Percentiles rank a stretch among this genome's conserved stretches.
Evolutionary conservation across 1,140 invertebrate species (phyloP).

Genomic region (Macrostomum lignano): DNA sequence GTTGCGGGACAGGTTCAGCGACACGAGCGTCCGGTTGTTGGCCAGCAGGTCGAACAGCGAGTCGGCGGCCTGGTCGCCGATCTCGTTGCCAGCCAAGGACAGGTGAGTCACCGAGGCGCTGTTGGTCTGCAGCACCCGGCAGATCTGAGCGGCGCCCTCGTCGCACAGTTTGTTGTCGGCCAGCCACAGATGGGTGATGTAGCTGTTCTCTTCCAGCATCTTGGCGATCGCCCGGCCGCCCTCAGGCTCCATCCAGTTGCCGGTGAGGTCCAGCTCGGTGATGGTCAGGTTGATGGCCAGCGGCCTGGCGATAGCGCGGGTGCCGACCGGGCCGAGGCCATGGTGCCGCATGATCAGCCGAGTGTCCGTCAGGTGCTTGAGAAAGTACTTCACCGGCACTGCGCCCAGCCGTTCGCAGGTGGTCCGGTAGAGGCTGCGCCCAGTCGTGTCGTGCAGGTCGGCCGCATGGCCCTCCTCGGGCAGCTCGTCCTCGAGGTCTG

Average conservation of each 20-base stretch:
- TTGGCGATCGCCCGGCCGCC: slow-evolving; percentile 9
- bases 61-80: too few relatives aligned
- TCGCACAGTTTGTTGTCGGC: slow-evolving; percentile 17
- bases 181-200: slow-evolving; percentile 9
- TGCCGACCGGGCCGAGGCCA: slow-evolving; percentile 15
- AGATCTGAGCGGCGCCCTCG: slow-evolving; percentile 12
- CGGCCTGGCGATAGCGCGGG: slow-evolving; percentile 20
- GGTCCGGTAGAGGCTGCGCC: not conserved
- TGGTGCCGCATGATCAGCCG: slow-evolving; percentile 20
- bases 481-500: slow-evolving; percentile 12
- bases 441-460: slow-evolving; percentile 5
- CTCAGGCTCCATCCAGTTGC: slow-evolving; percentile 18
- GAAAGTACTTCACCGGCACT: slow-evolving; percentile 20
- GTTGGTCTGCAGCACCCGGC: slow-evolving; percentile 16
- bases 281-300: slow-evolving; percentile 19
- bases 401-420: slow-evolving; percentile 11
- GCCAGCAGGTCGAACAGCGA: too few relatives aligned
- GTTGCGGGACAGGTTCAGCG: slow-evolving; percentile 17
- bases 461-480: slow-evolving; percentile 9
- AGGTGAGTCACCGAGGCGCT: too few relatives aligned
- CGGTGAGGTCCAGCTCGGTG: slow-evolving; percentile 15
- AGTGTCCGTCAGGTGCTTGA: slow-evolving; percentile 16
- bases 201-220: slow-evolving; percentile 10
- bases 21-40: too few relatives aligned
- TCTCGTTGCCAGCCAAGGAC: too few relatives aligned